Evolutionary conservation across 1,140 invertebrate genomes (phyloP), one percentile per base, ranked within the genome.

Genomic region (Polyergus mexicanus): DNA sequence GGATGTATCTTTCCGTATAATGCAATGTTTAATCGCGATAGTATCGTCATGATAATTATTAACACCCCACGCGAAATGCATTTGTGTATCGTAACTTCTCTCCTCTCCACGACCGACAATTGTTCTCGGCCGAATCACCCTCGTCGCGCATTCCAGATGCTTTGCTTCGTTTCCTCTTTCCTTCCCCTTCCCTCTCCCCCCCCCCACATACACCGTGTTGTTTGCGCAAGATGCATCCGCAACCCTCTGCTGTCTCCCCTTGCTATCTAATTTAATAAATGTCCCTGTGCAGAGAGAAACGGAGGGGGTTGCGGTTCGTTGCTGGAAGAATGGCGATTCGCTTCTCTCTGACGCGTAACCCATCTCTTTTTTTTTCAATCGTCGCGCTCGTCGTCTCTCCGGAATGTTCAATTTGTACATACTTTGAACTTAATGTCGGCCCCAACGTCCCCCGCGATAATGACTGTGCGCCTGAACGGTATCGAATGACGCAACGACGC

Each of bases 241-340:
- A 51, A 35, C 60, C 84, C 41, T 69, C 66, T 60, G 56, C 66
- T 60, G 56, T 71, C 47, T 71, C 78, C 89, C 86, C 76, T 86
- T 78, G 25, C 62, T 74, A 72, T 63, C 85, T 91, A 89, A 91
- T 91, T 91, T 89, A 91, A 91, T 91, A 91, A 80, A 87, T 65
- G 87, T 81, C 80, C 75, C 44, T 41, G 22, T 19, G 78, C 19
- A 35, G 54, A 77, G 78, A 85, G 44, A 88, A 28, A 44, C 56
- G 54, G 28, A 72, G 78, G 68, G 68, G 63, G 77, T 84, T 89
- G 88, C 76, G 58, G 84, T 71, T 86, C 65, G 41, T 62, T n/a
- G 44, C 25, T 44, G 60, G 22, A 71, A 80, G 51, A 60, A 65
- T 35, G 25, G 60, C 16, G n/a, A 28, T 86, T 76, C 65, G 44